Percentiles rank a stretch among this genome's conserved stretches.
Conservation (phyloP, 2,113 vertebrate genomes). For the Thunnus thynnus region DNA sequence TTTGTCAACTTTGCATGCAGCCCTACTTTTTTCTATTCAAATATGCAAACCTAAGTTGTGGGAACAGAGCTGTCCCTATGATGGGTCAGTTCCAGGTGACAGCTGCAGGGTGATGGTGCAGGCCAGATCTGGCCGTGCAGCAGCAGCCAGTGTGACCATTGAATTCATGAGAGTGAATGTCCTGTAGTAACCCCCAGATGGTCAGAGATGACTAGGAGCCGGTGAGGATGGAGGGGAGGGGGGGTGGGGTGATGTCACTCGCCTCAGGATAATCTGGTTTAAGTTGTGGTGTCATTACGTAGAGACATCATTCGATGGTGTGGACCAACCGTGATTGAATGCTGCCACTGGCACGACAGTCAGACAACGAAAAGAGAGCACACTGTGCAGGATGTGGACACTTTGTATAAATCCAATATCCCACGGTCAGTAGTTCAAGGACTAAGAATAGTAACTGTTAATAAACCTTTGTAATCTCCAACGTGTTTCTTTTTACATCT, state of each 20-base stretch:
- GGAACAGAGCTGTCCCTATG: conserved; percentile 70
- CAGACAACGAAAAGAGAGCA: background rate
- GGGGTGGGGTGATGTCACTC: conserved; percentile 56
- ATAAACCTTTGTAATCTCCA: conserved; percentile 16
- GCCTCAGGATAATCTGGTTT: conserved; percentile 78
- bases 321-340: conserved; percentile 70
- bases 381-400: background rate
- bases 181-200: conserved; percentile 86
- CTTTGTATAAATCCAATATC: conserved; percentile 23
- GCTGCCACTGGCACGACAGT: conserved; percentile 32
- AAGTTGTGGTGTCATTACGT: conserved; percentile 80
- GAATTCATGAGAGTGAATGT: conserved; percentile 78
- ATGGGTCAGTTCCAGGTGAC: conserved; percentile 69
- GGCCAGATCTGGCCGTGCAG: conserved; percentile 52
- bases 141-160: conserved; percentile 55
- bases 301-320: conserved; percentile 78
- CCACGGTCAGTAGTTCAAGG: background rate
- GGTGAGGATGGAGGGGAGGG: background rate
- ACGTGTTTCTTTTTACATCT: background rate
- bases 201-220: conserved; percentile 48
- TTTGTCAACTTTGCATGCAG: no score
- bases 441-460: conserved; percentile 12
- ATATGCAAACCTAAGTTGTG: conserved; percentile 23
- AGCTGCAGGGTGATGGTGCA: conserved; percentile 73
- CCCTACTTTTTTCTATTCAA: conserved; percentile 1